phyloP scores from a whole-genome alignment of 2,797 vertebrate genomes.

The Artibeus jamaicensis region DNA sequence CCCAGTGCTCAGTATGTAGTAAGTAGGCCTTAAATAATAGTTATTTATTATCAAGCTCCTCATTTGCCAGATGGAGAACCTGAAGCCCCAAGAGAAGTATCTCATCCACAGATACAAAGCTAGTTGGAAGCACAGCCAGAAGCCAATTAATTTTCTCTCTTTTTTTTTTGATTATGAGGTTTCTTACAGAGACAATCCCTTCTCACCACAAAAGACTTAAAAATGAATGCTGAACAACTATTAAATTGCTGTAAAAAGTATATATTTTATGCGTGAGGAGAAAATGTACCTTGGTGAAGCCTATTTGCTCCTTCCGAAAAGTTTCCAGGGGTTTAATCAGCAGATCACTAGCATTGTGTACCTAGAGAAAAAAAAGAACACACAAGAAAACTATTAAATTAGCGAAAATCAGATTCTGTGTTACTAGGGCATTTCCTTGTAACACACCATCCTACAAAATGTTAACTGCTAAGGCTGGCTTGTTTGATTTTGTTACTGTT shows the following conservation, averaged over 20 bases:
- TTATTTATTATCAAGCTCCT: background rate
- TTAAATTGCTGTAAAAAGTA: background rate
- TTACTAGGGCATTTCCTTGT: background rate
- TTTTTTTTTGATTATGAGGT: background rate
- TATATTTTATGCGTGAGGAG: background rate
- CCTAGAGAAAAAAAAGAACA: conserved; percentile 81
- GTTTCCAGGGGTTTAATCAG: conserved; percentile 97
- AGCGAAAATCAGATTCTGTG: background rate
- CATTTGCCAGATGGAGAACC: conserved; percentile 12
- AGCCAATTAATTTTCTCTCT: background rate
- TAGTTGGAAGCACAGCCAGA: background rate
- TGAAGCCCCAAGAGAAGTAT: background rate
- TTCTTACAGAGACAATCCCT: background rate
- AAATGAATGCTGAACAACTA: background rate
- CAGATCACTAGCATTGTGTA: conserved; percentile 96
- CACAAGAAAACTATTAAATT: conserved; percentile 28
- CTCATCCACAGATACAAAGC: background rate
- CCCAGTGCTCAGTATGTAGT: background rate
- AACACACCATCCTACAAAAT: background rate
- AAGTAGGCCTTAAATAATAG: background rate
- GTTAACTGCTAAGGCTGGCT: background rate
- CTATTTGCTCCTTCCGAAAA: conserved; percentile 97
- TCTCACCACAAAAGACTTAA: background rate
- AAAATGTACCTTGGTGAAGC: conserved; percentile 92
- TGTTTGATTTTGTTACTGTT: background rate